phyloP scores from a whole-genome alignment of 2,888 invertebrate genomes.

The Thecophora atra region DNA sequence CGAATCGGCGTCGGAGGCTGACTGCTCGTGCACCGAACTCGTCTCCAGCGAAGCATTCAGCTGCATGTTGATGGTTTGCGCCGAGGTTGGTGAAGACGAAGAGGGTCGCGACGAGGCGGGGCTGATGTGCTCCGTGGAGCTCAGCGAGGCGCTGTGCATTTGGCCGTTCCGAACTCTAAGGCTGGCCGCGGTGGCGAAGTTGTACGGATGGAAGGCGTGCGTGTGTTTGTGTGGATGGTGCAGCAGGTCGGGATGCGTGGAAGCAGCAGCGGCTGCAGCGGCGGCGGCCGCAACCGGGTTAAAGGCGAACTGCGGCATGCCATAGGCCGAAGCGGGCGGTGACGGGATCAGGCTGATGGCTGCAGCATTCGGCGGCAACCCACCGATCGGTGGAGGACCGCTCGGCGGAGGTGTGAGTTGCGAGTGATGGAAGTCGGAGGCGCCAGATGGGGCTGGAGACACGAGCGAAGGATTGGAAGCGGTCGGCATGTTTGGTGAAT shows the following conservation, averaged over 20 bases:
- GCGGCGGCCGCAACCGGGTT: slow-evolving; percentile 62
- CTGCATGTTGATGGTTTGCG: slow-evolving; percentile 54
- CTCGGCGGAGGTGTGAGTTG: slow-evolving; percentile 50
- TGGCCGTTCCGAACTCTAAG: slow-evolving; percentile 56
- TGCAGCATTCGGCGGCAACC: slow-evolving; percentile 42
- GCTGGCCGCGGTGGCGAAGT: slow-evolving; percentile 65
- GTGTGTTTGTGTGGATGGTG: slow-evolving; percentile 59
- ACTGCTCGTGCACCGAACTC: slow-evolving; percentile 70
- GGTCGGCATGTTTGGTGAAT: slow-evolving; percentile 36
- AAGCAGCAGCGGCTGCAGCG: slow-evolving; percentile 48
- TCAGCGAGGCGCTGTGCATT: slow-evolving; percentile 48
- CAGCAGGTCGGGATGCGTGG: slow-evolving; percentile 66
- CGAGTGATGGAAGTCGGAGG: slow-evolving; percentile 47
- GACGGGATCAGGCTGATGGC: slow-evolving; percentile 68
- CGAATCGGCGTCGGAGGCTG: slow-evolving; percentile 69
- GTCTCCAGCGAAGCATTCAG: slow-evolving; percentile 71
- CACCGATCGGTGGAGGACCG: slow-evolving; percentile 31
- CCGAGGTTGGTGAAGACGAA: slow-evolving; percentile 57
- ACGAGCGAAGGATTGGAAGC: slow-evolving; percentile 46
- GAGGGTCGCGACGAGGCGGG: slow-evolving; percentile 65
- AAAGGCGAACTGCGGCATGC: slow-evolving; percentile 70
- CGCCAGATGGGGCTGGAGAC: slow-evolving; percentile 42
- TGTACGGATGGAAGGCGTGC: slow-evolving; percentile 71
- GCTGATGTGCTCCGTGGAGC: slow-evolving; percentile 57
- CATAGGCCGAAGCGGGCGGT: slow-evolving; percentile 66